Evolutionary conservation across 1,140 invertebrate genomes (phyloP).

Genomic region (Aphaenogaster rudis): DNA sequence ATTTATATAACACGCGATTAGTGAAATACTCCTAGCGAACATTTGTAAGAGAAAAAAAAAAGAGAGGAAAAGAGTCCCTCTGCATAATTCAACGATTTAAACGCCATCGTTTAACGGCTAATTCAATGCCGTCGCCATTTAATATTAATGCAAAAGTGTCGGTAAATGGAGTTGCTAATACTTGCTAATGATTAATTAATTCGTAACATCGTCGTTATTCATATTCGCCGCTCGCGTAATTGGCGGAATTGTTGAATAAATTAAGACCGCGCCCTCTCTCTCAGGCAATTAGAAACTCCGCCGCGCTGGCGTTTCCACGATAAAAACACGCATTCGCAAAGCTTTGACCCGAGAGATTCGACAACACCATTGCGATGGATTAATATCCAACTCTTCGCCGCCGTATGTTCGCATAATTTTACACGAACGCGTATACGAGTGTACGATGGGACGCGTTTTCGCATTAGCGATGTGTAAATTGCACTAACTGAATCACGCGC

Average conservation of each 20-base stretch:
- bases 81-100: conserved; percentile 48
- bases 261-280: conserved; percentile 62
- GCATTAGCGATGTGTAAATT: neutral
- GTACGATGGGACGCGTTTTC: conserved; percentile 20
- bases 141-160: conserved; percentile 50
- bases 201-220: conserved; percentile 69
- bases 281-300: conserved; percentile 53
- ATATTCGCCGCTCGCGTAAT: conserved; percentile 60
- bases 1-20: conserved; percentile 17
- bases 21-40: neutral
- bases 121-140: conserved; percentile 4
- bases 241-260: conserved; percentile 64
- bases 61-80: neutral
- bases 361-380: conserved; percentile 40
- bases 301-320: conserved; percentile 37
- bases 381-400: conserved; percentile 21
- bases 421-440: neutral
- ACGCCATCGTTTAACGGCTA: conserved; percentile 38
- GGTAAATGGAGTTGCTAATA: conserved; percentile 66
- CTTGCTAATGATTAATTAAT: conserved; percentile 75
- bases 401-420: conserved; percentile 41
- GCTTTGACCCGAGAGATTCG: conserved; percentile 58
- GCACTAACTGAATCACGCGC: conserved; percentile 52
- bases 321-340: conserved; percentile 52
- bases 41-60: neutral